Percentiles rank a stretch among this genome's conserved stretches.
Conservation (phyloP, 2,113 vertebrate species). For the Thalassoma bifasciatum region DNA sequence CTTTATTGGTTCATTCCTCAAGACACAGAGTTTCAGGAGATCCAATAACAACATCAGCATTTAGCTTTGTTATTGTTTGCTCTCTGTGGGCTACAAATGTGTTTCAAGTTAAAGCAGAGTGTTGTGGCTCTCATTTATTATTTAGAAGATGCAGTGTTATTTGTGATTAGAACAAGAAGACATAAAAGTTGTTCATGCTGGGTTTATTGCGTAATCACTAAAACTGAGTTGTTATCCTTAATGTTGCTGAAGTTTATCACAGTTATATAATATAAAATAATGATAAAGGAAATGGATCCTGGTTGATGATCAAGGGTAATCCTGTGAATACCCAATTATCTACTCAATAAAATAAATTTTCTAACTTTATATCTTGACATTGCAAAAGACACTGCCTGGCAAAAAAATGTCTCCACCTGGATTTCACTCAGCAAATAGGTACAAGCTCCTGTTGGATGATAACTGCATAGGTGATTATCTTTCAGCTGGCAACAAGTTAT, state of each 20-base stretch:
- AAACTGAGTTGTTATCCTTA: background rate
- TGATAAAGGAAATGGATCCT: background rate
- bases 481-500: no score
- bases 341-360: no score
- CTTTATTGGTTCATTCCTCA: constrained; percentile 55
- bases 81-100: constrained; percentile 29
- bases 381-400: no score
- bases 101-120: constrained; percentile 31
- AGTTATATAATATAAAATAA: background rate
- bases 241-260: constrained; percentile 5
- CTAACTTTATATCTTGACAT: no score
- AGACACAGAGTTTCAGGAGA: constrained; percentile 30
- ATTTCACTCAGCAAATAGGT: no score
- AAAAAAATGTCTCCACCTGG: no score
- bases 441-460: no score
- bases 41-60: constrained; percentile 51
- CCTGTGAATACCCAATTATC: no score
- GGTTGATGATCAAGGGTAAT: background rate
- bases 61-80: constrained; percentile 55
- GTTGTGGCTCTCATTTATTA: constrained; percentile 42
- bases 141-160: constrained; percentile 34
- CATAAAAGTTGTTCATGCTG: constrained; percentile 25
- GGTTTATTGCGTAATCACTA: constrained; percentile 16
- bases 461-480: no score
- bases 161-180: constrained; percentile 23